Conservation (phyloP, 2,113 vertebrate genomes). For the Choloepus hoffmanni region DNA sequence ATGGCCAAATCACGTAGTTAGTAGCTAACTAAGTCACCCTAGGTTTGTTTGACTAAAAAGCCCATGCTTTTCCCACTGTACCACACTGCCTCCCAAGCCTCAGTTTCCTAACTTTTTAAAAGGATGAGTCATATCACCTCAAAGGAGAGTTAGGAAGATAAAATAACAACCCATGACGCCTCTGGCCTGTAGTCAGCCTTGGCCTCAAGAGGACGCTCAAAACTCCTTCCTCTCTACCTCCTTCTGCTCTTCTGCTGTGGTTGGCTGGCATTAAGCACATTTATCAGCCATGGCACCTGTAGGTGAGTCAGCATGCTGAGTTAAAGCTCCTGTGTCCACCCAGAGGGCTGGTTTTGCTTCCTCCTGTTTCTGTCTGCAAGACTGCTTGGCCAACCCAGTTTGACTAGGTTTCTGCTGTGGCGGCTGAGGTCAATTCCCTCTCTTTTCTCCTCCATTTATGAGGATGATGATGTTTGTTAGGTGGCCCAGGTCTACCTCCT, state of each 20-base stretch:
- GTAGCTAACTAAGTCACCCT: not conserved
- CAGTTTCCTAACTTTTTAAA: not conserved
- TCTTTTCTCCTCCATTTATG: not conserved
- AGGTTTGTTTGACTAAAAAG: not conserved
- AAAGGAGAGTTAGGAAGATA: not conserved
- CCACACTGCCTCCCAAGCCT: not conserved
- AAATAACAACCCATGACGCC: not conserved
- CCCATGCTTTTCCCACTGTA: not conserved
- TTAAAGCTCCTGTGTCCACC: not conserved
- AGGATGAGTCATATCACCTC: not conserved
- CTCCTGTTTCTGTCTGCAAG: not conserved
- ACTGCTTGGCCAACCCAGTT: not conserved
- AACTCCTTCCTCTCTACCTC: not conserved
- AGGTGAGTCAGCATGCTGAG: not conserved
- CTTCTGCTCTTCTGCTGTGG: not conserved
- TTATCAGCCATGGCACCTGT: not conserved
- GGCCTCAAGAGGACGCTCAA: slow-evolving; percentile 5
- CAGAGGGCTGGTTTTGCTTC: not conserved
- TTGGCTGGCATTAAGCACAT: not conserved
- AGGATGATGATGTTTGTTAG: not conserved
- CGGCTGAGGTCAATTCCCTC: not conserved
- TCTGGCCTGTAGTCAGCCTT: not conserved
- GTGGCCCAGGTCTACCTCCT: not conserved
- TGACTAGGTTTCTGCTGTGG: not conserved
- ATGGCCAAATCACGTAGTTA: not conserved